Evolutionary conservation across 2,113 vertebrate genomes (phyloP), one percentile per base, ranked within the genome.

Genomic region (Thalassoma bifasciatum): DNA sequence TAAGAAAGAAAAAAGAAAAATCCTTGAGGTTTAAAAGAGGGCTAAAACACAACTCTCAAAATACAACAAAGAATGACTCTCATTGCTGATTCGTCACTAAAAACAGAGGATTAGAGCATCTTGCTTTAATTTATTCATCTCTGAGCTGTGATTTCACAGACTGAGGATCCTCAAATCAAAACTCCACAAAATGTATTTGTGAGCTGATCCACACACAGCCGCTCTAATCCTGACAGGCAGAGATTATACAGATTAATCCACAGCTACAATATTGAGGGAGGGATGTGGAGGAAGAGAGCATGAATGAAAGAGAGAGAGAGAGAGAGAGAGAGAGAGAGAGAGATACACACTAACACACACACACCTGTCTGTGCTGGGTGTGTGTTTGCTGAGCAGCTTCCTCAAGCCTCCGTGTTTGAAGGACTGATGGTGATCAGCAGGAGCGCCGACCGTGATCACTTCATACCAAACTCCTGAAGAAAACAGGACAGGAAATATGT

Each of bases 321-420:
- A n/a, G n/a, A n/a, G n/a, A n/a, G n/a, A n/a, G n/a, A n/a, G n/a
- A n/a, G n/a, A n/a, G n/a, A n/a, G n/a, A n/a, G n/a, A n/a, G n/a
- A 30, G 26, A 52, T 11, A 47, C 2, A 47, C 2, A 17, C 19
- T 30, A 23, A 62, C 12, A 60, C 13, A 26, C 37, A 26, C 57
- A 37, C 17, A 81, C 78, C 75, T 47, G 57, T 68, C 30, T 14
- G 6, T 52, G 42, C 23, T 47, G 37, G 14, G 16, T 0, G 42
- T 7, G 51, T 67, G 76, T 72, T 81, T 89, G 44, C 34, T 65
- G 9, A 89, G 59, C 8, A 88, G 84, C 8, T 58, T 74, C 53
- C 36, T 85, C 70, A 92, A 61, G 5, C 90, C 90, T n/a, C 90
- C 87, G 0, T 89, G 89, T 71, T 82, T 91, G 46, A 91, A 92